These are phyloP conservation scores for Corythornis cristatus DNA, from an alignment of 2,113 vertebrate species.

Conservation along the genomic window DNA sequence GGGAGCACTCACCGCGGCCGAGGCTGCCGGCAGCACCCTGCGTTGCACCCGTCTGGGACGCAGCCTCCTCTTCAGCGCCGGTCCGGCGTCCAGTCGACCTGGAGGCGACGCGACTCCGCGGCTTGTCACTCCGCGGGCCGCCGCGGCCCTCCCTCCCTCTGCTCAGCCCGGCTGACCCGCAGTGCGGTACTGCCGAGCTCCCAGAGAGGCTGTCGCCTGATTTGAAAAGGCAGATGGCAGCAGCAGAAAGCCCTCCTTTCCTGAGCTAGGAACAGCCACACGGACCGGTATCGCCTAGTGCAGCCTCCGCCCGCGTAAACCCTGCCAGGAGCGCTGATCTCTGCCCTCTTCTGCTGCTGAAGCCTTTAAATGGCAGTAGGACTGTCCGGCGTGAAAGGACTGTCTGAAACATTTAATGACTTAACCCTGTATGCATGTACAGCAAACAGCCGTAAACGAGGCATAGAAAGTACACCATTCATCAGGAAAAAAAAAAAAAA, in stretches of 20 bases:
- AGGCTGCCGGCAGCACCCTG: not conserved
- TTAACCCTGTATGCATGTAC: accelerated
- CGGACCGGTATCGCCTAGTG: accelerated
- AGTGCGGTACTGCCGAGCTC: not conserved
- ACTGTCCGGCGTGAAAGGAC: not conserved
- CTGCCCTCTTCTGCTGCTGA: not conserved
- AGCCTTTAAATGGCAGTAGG: not conserved
- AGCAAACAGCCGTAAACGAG: not conserved
- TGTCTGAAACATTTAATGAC: accelerated
- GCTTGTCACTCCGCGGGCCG: not conserved
- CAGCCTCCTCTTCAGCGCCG: not conserved
- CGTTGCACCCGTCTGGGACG: not conserved
- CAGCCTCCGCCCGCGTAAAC: accelerated
- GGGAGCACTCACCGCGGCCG: not conserved
- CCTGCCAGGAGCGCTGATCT: not conserved
- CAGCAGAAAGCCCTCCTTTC: not conserved
- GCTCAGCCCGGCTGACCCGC: not conserved
- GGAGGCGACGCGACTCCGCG: not conserved
- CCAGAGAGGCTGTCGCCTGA: not conserved
- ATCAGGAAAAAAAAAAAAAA: not conserved
- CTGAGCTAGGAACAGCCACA: accelerated
- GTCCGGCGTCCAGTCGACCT: not conserved
- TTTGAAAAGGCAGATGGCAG: not conserved
- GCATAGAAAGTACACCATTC: not conserved
- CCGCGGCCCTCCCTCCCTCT: not conserved